A percentile compares a stretch with the other conserved stretches of the same genome.
phyloP scores from a whole-genome alignment of 2,888 invertebrate species.

The Dryomyza anilis region DNA sequence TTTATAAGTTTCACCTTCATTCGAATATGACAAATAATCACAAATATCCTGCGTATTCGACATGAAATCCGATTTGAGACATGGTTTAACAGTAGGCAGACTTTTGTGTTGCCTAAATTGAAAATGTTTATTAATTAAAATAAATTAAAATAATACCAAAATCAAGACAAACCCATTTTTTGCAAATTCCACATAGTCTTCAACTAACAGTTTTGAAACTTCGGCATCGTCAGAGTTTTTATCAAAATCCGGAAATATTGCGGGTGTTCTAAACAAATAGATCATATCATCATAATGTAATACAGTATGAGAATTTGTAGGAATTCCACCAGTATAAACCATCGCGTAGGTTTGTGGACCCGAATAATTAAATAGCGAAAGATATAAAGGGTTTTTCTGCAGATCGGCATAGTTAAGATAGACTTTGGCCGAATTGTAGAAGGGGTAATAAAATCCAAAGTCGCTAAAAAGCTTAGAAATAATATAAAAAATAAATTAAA shows the following conservation, averaged over 20 bases:
- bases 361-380: constrained; percentile 61
- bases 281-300: constrained; percentile 64
- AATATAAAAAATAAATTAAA: constrained; percentile 12
- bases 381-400: constrained; percentile 50
- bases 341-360: constrained; percentile 57
- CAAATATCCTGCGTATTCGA: constrained; percentile 39
- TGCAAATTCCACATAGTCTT: constrained; percentile 62
- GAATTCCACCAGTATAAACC: constrained; percentile 35
- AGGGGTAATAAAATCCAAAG: constrained; percentile 59
- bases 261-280: constrained; percentile 61
- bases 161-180: constrained; percentile 57
- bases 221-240: constrained; percentile 49
- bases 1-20: constrained; percentile 34
- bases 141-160: background rate
- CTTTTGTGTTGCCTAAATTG: constrained; percentile 21
- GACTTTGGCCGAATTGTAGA: constrained; percentile 48
- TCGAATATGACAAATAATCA: constrained; percentile 47
- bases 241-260: constrained; percentile 50
- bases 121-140: background rate
- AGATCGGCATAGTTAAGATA: constrained; percentile 34
- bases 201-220: constrained; percentile 55
- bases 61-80: constrained; percentile 36
- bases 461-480: constrained; percentile 61
- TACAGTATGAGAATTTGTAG: constrained; percentile 46
- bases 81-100: constrained; percentile 27